Conservation (phyloP, 2,797 vertebrate species). For the Leuciscus waleckii region DNA sequence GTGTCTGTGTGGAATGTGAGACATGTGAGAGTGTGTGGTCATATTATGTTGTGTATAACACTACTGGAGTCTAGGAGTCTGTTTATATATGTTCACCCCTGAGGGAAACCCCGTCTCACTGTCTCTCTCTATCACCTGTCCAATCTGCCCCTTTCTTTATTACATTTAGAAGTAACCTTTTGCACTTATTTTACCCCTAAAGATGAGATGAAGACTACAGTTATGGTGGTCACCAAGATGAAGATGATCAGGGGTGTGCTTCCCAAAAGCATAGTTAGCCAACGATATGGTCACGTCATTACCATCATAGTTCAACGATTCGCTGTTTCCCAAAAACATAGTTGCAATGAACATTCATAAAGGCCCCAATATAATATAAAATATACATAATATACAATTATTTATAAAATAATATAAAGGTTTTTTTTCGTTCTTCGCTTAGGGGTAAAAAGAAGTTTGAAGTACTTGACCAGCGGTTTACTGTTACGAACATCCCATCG, state of each 20-base stretch:
- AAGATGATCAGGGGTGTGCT: not conserved
- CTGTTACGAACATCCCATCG: too few relatives aligned
- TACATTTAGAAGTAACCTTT: constrained; percentile 3
- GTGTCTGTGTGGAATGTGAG: not conserved
- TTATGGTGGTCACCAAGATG: not conserved
- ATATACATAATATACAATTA: too few relatives aligned
- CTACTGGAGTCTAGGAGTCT: constrained; percentile 25
- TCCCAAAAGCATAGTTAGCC: not conserved
- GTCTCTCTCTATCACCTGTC: not conserved
- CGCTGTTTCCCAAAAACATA: not conserved
- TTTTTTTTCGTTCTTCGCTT: not conserved
- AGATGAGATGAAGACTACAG: not conserved
- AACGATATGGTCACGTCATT: not conserved
- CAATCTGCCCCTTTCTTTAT: constrained; percentile 4
- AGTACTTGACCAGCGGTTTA: not conserved
- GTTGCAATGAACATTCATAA: not conserved
- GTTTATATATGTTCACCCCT: not conserved
- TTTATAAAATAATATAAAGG: too few relatives aligned
- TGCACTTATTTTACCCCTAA: not conserved
- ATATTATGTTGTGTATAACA: constrained; percentile 29
- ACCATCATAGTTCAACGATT: not conserved
- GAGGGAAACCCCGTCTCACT: constrained; percentile 8
- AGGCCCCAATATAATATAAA: not conserved
- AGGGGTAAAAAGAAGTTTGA: not conserved
- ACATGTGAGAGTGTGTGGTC: constrained; percentile 16